Conservation (phyloP, 1,140 invertebrate genomes). For the Leptinotarsa texana region DNA sequence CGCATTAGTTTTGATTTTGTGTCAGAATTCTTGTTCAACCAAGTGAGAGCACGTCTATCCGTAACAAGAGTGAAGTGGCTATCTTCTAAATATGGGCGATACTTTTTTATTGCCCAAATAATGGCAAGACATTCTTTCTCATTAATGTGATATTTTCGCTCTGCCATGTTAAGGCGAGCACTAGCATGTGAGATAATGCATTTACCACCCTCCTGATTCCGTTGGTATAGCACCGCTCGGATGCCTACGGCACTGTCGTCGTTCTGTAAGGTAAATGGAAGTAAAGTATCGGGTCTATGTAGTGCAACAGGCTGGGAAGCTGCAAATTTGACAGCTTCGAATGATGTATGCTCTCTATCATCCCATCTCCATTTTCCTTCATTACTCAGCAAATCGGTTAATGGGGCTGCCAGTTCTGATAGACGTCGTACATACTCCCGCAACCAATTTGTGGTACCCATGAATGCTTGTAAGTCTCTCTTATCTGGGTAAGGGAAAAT, state of each 20-base stretch:
- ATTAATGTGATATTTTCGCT: constrained; percentile 34
- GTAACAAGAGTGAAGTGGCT: constrained; percentile 45
- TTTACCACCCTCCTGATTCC: neutral
- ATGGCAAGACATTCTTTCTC: constrained; percentile 40
- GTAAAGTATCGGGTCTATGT: constrained; percentile 32
- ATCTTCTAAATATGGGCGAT: constrained; percentile 47
- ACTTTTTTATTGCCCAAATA: constrained; percentile 49
- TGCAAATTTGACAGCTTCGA: constrained; percentile 44
- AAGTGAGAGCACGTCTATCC: constrained; percentile 40
- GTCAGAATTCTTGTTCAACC: constrained; percentile 41
- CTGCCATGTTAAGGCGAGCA: constrained; percentile 19
- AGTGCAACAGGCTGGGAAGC: constrained; percentile 36
- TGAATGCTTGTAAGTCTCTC: constrained; percentile 38
- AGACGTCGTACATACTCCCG: constrained; percentile 42
- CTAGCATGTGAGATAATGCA: constrained; percentile 32
- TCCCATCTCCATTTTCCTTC: constrained; percentile 22
- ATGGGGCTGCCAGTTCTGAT: constrained; percentile 32
- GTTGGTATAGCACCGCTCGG: constrained; percentile 31
- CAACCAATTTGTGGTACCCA: constrained; percentile 44
- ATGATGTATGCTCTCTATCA: constrained; percentile 23
- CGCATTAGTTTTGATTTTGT: constrained; percentile 43
- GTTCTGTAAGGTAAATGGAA: constrained; percentile 30
- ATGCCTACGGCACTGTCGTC: constrained; percentile 25
- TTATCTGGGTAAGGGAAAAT: constrained; percentile 30
- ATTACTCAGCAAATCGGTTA: constrained; percentile 39